Percentiles rank a stretch among this genome's conserved stretches.
phyloP scores from a whole-genome alignment of 2,888 invertebrate genomes.

The Gastracanthus pulcherrimus region DNA sequence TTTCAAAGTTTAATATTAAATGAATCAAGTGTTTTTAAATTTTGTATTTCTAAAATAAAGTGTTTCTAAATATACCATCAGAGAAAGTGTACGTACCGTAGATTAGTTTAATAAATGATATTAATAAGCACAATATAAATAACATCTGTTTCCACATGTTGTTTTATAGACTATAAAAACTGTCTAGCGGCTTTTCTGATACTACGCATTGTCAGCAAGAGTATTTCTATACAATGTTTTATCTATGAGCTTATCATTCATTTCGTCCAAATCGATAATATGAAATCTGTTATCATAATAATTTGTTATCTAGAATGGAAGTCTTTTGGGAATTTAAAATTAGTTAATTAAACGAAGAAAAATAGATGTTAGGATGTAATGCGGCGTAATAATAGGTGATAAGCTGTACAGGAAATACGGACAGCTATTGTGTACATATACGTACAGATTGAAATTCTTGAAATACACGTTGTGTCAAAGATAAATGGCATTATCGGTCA shows the following conservation, averaged over 20 bases:
- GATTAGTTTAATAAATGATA: neutral
- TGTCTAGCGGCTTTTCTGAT: neutral
- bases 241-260: conserved; percentile 18
- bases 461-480: neutral
- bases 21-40: neutral
- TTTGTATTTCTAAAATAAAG: no score
- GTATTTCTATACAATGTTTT: neutral
- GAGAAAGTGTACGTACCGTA: neutral
- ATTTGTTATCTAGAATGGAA: neutral
- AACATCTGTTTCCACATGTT: neutral
- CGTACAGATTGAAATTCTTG: neutral
- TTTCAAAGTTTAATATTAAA: neutral
- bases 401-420: neutral
- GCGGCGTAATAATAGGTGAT: neutral
- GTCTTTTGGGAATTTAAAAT: neutral
- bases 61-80: neutral
- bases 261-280: conserved; percentile 13
- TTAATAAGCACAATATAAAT: neutral
- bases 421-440: neutral
- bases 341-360: neutral
- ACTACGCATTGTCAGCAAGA: neutral
- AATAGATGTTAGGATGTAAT: no score
- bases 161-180: neutral
- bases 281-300: neutral
- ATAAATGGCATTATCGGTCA: no score